Base-by-base conservation (phyloP, 2,888 invertebrate species). In the Azorinus chamasolen region DNA sequence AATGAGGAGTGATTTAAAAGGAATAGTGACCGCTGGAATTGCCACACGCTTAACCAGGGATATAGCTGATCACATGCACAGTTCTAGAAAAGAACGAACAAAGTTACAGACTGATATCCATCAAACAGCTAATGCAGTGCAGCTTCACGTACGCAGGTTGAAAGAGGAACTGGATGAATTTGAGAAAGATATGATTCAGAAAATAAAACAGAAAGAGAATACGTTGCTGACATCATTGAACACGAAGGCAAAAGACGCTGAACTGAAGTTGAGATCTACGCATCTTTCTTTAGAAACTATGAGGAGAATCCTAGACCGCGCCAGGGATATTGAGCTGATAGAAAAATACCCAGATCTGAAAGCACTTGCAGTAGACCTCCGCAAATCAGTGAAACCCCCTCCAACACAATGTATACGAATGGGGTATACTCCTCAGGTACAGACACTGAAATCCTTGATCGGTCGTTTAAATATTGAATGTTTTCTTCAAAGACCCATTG, bases 321-420 rank as follows among this genome's bases (percentile, higher is more conserved):
- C 73, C 0, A 32, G 76, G 48, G 80, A 80, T 54, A 55, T 80
- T 18, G 80, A 80, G 1, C 65, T 80, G 24, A 51, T 80, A n/a
- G 51, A 48, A 14, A 76, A 61, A 41, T 62, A 70, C 50, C 32
- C 61, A 1, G 37, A 46, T 39, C 32, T 80, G 16, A 68, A 66
- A 43, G 50, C 53, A 18, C 43, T 53, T 8, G 37, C 76, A 22
- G 18, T 53, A 16, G 72, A 70, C 27, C 57, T 65, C 4, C 72
- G 65, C 22, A 64, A 51, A 20, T 53, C 53, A 12, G 55, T 58
- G 16, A 72, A 70, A 39, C 57, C 65, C 6, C 48, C 62, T 20
- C 73, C 59, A n/a, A 32, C 58, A 5, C 70, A 72, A 18, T 57
- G 50, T 25, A 48, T 73, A 0, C 51, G 63, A 41, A 66, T 76